Conservation (phyloP, 2,113 vertebrate species). For the Malurus alboscapulatus region DNA sequence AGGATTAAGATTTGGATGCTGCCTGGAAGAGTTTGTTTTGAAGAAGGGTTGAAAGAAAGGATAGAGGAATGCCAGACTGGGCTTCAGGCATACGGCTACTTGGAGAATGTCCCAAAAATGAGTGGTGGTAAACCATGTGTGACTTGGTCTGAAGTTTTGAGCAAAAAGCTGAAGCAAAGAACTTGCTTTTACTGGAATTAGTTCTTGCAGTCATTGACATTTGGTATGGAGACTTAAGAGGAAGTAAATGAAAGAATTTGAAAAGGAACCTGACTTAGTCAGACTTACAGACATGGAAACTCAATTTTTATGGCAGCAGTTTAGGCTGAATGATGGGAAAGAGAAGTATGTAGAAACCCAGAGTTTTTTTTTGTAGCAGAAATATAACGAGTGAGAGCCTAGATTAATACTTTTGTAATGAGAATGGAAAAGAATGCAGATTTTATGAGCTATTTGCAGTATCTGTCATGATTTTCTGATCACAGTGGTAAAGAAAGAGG, state of each 20-base stretch:
- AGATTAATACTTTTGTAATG: background rate
- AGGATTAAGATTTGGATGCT: conserved; percentile 52
- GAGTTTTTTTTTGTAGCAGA: background rate
- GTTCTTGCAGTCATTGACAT: conserved; percentile 13
- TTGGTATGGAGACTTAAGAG: conserved; percentile 22
- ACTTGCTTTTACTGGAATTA: conserved; percentile 32
- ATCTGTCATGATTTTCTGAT: background rate
- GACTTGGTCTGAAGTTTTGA: conserved; percentile 27
- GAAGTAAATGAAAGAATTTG: conserved; percentile 29
- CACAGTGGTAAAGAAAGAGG: background rate
- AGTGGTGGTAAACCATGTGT: conserved; percentile 53
- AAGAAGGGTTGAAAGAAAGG: conserved; percentile 35
- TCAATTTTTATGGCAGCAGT: conserved; percentile 4
- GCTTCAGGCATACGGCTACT: conserved; percentile 32
- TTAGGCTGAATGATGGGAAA: background rate
- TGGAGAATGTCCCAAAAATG: conserved; percentile 46
- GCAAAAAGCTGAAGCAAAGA: background rate
- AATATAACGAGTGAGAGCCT: background rate
- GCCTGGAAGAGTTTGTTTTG: conserved; percentile 54
- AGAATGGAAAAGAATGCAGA: background rate
- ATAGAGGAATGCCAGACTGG: conserved; percentile 23
- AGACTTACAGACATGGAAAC: conserved; percentile 1
- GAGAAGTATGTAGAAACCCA: background rate
- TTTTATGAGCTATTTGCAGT: background rate
- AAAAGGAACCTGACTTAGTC: conserved; percentile 17